Evolutionary conservation across 2,888 invertebrate genomes (phyloP), one percentile per base, ranked within the genome.

Genomic region (Pecten maximus): DNA sequence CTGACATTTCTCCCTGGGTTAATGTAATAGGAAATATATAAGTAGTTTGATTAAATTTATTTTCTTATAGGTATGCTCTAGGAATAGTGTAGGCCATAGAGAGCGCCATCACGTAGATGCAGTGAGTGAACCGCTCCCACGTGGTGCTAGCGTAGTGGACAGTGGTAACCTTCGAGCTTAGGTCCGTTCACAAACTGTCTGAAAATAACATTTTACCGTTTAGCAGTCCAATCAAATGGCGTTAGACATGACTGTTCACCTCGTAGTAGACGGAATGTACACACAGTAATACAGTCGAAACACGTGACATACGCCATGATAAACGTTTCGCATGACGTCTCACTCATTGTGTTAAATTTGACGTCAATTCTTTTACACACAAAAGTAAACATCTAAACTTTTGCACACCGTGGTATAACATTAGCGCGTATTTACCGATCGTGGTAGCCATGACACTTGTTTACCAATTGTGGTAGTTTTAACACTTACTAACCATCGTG

Each of bases 21-120:
- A 0, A 35, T 74, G 10, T 74, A 35, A 10, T 60, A 74, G 28
- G 74, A 74, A 74, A 74, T 23, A 74, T 74, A 74, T 28, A 74
- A 8, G 74, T 74, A 74, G 74, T 74, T 74, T 74, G 74, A 74
- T 74, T 74, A 28, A 35, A 74, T 28, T 74, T 35, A 28, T 74
- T 74, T 74, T 74, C 74, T 74, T 74, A 74, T 74, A 74, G 28
- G 74, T 28, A 74, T 74, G 74, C 74, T 74, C 35, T 74, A 35
- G 19, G n/a, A n/a, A 60, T 48, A 35, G 15, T 8, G 74, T 74
- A 74, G 74, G 74, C 28, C 74, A 74, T 74, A 35, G 10, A 35
- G 28, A 35, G 74, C 74, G 74, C 74, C 6, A 74, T 19, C 35
- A 74, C 28, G 2, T 54, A 54, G 54, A 54, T 19, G 54, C 54